Evolutionary conservation across 2,113 vertebrate genomes (phyloP).

Genomic region (Macaca nemestrina): DNA sequence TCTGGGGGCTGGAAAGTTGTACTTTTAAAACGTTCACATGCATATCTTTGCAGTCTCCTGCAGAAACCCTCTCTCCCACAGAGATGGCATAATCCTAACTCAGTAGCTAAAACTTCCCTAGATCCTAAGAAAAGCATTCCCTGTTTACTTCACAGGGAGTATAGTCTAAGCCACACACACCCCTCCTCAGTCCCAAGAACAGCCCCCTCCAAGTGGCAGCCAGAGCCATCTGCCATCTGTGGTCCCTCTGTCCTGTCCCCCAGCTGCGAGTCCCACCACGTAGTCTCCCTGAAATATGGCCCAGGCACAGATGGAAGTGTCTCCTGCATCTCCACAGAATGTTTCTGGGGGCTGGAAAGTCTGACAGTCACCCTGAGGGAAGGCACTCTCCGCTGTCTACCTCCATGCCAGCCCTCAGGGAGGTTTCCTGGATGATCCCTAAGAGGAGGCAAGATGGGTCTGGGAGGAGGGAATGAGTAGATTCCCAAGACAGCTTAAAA

Average conservation of each 20-base stretch:
- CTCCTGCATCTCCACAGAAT: neutral
- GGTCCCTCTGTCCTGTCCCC: neutral
- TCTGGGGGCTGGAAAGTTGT: neutral
- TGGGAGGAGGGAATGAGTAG: neutral
- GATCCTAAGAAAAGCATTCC: constrained; percentile 8
- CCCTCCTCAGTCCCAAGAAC: neutral
- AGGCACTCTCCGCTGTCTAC: neutral
- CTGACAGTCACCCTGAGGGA: neutral
- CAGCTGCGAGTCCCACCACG: neutral
- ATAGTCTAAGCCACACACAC: neutral
- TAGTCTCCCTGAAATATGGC: neutral
- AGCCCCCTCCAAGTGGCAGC: neutral
- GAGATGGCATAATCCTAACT: neutral
- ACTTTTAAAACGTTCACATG: constrained; percentile 14
- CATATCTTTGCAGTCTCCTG: neutral
- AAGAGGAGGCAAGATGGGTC: neutral
- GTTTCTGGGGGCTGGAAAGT: neutral
- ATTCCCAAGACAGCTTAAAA: constrained; percentile 70
- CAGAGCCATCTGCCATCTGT: constrained; percentile 9
- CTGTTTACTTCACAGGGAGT: constrained; percentile 9
- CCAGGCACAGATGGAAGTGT: neutral
- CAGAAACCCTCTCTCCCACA: neutral
- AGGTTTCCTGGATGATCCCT: neutral
- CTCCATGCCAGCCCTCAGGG: neutral
- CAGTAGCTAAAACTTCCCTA: neutral